phyloP scores from a whole-genome alignment of 2,113 vertebrate genomes.

The Salvelinus alpinus region DNA sequence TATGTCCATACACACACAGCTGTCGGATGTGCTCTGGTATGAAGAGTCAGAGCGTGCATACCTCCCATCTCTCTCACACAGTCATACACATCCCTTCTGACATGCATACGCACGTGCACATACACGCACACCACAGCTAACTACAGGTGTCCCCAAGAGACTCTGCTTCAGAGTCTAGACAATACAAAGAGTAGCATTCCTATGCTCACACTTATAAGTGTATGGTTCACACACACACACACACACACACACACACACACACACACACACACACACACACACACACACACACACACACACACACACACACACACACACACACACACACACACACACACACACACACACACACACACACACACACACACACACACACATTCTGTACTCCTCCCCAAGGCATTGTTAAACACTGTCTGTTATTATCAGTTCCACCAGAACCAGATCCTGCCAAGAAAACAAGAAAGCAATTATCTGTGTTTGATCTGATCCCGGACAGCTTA shows the following conservation, averaged over 20 bases:
- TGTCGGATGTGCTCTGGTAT: slow-evolving; percentile 30
- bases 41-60: slow-evolving; percentile 10
- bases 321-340: no score
- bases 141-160: slow-evolving; percentile 12
- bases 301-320: neutral
- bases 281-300: neutral
- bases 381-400: neutral
- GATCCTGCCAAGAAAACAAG: slow-evolving; percentile 22
- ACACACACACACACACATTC: no score
- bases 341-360: no score
- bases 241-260: neutral
- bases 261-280: neutral
- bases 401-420: slow-evolving; percentile 11
- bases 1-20: slow-evolving; percentile 33
- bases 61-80: slow-evolving; percentile 5
- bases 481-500: slow-evolving; percentile 1
- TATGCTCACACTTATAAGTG: neutral
- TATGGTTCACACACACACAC: neutral
- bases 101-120: neutral
- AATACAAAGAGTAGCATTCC: neutral
- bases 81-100: neutral
- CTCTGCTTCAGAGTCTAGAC: neutral
- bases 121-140: neutral
- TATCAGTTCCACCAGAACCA: slow-evolving; percentile 12
- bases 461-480: slow-evolving; percentile 25